Base-by-base conservation (phyloP, 2,888 invertebrate genomes). In the Cosmia trapezina region DNA sequence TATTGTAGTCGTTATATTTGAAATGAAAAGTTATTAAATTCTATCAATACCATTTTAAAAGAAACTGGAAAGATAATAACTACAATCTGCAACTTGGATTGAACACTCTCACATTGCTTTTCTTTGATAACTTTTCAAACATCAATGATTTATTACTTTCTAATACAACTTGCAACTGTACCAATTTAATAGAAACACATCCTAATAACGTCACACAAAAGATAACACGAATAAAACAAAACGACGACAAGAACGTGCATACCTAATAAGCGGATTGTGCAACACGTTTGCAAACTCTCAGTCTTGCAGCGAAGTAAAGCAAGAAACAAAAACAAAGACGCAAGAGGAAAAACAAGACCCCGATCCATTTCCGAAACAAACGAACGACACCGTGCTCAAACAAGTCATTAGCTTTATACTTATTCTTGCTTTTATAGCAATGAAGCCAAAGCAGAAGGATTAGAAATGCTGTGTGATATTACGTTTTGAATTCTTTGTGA, bases 361-460 rank as follows among this genome's bases (percentile, higher is more conserved):
- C 88, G 88, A 90, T 90, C 86, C 89, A 89, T 90, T 91, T 91
- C 91, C 88, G 88, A 86, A 89, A 90, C 89, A 90, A 89, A 91
- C 89, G 88, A 88, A 89, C 86, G 87, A 86, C 87, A 77, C 73
- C 71, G 68, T 83, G 84, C 84, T 86, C 89, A 89, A 91, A 89
- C 85, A 85, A 87, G 85, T 90, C 92, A 91, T 91, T 91, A 91
- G 89, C 87, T 87, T 79, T 86, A 80, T 76, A 72, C 75, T 85
- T 85, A 80, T 81, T 87, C 78, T 81, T 80, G 76, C 73, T 81
- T 73, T 73, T 67, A 67, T 68, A 51, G 74, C 57, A 54, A 45
- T 22, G 3, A 22, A 61, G 33, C 43, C 12, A n/a, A 5, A 54
- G 1, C 84, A 81, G 80, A 83, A 81, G 67, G 11, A n/a, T 41